These are phyloP conservation scores for Ormyrus nitidulus DNA, from an alignment of 2,888 invertebrate species.

Conservation along the genomic window DNA sequence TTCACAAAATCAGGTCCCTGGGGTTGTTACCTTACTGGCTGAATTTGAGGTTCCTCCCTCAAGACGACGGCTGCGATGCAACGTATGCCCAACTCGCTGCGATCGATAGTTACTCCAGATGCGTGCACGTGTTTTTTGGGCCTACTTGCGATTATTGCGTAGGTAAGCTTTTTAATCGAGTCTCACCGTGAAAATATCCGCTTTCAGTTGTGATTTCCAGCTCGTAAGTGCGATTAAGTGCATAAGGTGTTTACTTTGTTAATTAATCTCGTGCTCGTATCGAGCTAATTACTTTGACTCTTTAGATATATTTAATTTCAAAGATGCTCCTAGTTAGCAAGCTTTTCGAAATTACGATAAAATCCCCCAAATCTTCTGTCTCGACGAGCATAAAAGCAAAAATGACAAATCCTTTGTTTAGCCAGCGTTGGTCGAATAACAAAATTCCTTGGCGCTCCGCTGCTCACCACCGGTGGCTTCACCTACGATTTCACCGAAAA, in stretches of 20 bases:
- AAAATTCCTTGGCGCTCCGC: slow-evolving; percentile 86
- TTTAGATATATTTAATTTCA: too few relatives aligned
- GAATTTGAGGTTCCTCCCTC: slow-evolving; percentile 79
- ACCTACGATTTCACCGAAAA: slow-evolving; percentile 86
- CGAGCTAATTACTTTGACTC: too few relatives aligned
- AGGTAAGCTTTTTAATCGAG: too few relatives aligned
- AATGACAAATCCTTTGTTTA: slow-evolving; percentile 69
- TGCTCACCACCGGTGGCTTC: slow-evolving; percentile 89
- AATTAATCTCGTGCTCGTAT: too few relatives aligned
- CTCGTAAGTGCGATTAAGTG: too few relatives aligned
- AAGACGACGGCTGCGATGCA: slow-evolving; percentile 86
- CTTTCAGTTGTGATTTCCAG: too few relatives aligned
- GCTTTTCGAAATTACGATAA: too few relatives aligned
- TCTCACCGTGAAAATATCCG: too few relatives aligned
- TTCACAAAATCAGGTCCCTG: slow-evolving; percentile 76
- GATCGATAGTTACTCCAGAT: slow-evolving; percentile 84
- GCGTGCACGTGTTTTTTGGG: slow-evolving; percentile 87
- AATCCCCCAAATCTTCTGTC: too few relatives aligned
- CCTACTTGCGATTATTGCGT: slow-evolving; percentile 79
- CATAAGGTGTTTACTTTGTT: too few relatives aligned
- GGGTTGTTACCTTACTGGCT: slow-evolving; percentile 80
- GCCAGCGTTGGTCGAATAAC: slow-evolving; percentile 88
- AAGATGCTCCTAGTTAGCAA: too few relatives aligned
- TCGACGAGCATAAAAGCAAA: too few relatives aligned
- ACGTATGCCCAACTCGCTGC: slow-evolving; percentile 84